phyloP scores from a whole-genome alignment of 2,888 invertebrate species.

The Ceratothoa steindachneri region DNA sequence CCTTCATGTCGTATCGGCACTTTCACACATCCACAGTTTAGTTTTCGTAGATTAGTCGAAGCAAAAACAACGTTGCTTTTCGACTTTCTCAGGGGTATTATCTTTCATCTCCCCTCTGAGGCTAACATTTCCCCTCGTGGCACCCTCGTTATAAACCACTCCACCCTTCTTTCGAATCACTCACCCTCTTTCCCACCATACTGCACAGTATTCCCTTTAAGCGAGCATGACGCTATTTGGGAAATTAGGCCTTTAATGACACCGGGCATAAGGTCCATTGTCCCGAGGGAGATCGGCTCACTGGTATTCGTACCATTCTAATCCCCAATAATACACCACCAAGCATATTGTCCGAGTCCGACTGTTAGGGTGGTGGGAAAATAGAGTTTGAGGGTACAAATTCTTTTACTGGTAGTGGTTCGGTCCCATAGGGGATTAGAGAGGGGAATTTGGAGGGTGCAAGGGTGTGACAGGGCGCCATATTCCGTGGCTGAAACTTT shows the following conservation, averaged over 20 bases:
- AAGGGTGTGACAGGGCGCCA: no score
- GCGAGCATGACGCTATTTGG: background rate
- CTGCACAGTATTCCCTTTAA: no score
- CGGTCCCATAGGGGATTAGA: background rate
- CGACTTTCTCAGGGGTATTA: slow-evolving; percentile 7
- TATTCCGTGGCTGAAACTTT: no score
- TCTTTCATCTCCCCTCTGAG: background rate
- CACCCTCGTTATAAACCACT: background rate
- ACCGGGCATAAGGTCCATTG: background rate
- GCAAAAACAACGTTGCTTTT: background rate
- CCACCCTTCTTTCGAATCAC: background rate
- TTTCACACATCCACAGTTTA: background rate
- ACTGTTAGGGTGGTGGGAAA: slow-evolving; percentile 4
- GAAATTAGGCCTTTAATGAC: background rate
- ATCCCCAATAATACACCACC: slow-evolving; percentile 2
- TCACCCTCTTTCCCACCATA: slow-evolving; percentile 6
- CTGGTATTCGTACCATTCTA: slow-evolving; percentile 7
- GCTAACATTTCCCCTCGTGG: background rate
- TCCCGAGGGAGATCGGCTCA: background rate
- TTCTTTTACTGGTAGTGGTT: background rate
- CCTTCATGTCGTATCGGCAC: background rate
- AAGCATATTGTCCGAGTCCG: slow-evolving; percentile 6
- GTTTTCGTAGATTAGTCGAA: background rate
- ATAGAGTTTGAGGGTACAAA: background rate
- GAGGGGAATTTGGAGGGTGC: background rate